A percentile compares a stretch with the other conserved stretches of the same genome.
phyloP scores from a whole-genome alignment of 1,140 invertebrate species.

The Hesperophylax magnus region DNA sequence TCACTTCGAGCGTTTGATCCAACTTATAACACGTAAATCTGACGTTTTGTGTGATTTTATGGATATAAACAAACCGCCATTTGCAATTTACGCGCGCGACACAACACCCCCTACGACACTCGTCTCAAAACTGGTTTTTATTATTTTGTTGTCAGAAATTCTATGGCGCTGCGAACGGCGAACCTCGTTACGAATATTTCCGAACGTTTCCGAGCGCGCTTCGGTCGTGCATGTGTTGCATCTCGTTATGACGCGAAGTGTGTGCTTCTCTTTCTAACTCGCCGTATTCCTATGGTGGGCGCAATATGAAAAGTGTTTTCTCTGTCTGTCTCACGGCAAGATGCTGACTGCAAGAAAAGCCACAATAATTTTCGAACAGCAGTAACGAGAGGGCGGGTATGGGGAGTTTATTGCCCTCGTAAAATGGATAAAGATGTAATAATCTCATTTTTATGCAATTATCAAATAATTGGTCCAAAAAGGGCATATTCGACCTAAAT shows the following conservation, averaged over 20 bases:
- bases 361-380: conserved; percentile 55
- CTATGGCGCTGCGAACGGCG: conserved; percentile 36
- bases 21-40: conserved; percentile 12
- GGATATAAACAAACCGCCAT: conserved; percentile 55
- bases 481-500: no score
- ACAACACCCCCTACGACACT: conserved; percentile 26
- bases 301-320: conserved; percentile 36
- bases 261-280: conserved; percentile 40
- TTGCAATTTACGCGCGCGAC: conserved; percentile 40
- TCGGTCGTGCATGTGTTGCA: conserved; percentile 50
- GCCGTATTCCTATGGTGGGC: neutral
- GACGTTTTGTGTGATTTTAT: conserved; percentile 42
- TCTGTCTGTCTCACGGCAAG: conserved; percentile 34
- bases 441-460: conserved; percentile 10
- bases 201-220: conserved; percentile 39
- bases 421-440: conserved; percentile 24
- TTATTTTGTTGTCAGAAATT: conserved; percentile 41
- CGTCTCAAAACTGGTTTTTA: conserved; percentile 53
- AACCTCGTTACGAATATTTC: conserved; percentile 47
- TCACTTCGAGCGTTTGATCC: neutral
- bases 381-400: conserved; percentile 54
- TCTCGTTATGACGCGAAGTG: conserved; percentile 44
- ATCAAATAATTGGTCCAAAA: neutral
- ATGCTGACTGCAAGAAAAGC: conserved; percentile 49
- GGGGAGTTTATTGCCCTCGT: conserved; percentile 55